phyloP scores from a whole-genome alignment of 2,888 invertebrate genomes.

The Leucozona laternaria region DNA sequence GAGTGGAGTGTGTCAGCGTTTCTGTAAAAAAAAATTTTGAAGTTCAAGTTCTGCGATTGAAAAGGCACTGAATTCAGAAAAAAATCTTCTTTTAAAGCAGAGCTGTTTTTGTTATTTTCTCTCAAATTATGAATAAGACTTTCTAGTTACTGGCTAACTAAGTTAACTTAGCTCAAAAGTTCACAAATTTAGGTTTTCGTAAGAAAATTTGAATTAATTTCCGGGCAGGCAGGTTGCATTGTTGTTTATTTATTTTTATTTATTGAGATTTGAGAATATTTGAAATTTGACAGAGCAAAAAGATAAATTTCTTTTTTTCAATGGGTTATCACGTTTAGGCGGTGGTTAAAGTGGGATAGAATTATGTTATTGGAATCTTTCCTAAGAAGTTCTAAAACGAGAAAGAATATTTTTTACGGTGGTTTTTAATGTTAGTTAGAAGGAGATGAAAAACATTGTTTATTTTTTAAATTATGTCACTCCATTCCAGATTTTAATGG shows the following conservation, averaged over 20 bases:
- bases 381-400: neutral
- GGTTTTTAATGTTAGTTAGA: neutral
- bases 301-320: neutral
- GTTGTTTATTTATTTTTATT: neutral
- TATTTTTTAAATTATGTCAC: neutral
- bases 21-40: neutral
- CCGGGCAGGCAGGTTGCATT: neutral
- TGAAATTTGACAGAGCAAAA: neutral
- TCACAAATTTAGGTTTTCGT: neutral
- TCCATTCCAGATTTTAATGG: neutral
- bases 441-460: neutral
- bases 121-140: neutral
- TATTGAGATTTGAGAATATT: neutral
- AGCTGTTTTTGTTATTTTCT: neutral
- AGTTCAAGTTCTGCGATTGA: constrained; percentile 8
- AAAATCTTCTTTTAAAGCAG: too few relatives aligned
- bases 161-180: neutral
- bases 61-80: neutral
- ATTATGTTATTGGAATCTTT: neutral
- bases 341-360: neutral
- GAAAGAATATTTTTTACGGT: neutral
- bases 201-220: neutral
- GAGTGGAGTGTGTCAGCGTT: neutral
- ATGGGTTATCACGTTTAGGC: neutral
- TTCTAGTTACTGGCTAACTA: neutral